phyloP scores from a whole-genome alignment of 1,140 invertebrate genomes.

The Brachionus manjavacas region DNA sequence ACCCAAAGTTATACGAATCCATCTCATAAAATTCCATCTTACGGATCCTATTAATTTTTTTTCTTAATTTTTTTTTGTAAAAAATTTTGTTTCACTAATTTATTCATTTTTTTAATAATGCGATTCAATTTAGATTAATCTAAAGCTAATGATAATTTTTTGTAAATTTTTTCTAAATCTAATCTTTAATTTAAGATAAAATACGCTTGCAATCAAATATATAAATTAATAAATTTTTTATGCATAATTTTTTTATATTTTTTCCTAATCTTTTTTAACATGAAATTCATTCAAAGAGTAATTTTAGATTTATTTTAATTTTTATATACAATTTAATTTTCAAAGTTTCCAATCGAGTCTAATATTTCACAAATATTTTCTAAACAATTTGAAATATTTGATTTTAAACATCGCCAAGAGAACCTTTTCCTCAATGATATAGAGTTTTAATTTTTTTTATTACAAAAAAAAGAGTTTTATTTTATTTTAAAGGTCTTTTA shows the following conservation, averaged over 20 bases:
- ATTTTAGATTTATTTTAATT: not conserved
- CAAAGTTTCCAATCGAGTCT: not conserved
- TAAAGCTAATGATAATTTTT: not conserved
- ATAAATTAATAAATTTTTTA: not conserved
- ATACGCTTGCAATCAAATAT: not conserved
- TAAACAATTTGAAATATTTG: not conserved
- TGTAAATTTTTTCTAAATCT: not conserved
- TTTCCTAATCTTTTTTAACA: not conserved
- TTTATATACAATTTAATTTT: not conserved
- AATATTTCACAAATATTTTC: not conserved
- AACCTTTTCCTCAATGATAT: not conserved
- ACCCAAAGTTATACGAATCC: not conserved
- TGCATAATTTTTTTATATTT: not conserved
- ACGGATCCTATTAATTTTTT: not conserved
- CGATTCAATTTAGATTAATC: not conserved
- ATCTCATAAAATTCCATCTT: not conserved
- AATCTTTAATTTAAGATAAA: not conserved
- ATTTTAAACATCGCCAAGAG: conserved; percentile 18
- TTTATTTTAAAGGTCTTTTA: not conserved
- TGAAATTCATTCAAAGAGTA: conserved; percentile 22
- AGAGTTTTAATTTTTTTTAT: not conserved
- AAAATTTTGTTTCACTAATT: not conserved
- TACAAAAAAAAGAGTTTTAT: not conserved
- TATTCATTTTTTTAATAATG: not conserved
- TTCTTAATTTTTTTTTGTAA: not conserved